Percentiles rank a stretch among this genome's conserved stretches.
These are phyloP conservation scores for Drepana falcataria DNA, from an alignment of 2,888 invertebrate species.

Conservation along the genomic window DNA sequence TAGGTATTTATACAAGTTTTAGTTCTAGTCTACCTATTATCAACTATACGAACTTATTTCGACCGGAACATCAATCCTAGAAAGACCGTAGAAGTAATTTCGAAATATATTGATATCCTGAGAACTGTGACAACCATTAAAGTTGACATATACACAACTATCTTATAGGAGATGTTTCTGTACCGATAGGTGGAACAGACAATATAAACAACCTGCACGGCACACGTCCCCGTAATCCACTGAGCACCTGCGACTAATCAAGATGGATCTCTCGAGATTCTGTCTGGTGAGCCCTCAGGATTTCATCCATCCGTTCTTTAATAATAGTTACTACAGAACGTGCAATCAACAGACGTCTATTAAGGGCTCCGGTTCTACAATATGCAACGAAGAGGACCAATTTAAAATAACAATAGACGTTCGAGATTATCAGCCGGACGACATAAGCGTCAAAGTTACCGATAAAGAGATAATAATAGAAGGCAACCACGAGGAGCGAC, in stretches of 20 bases:
- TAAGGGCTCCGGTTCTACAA: constrained; percentile 37
- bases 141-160: no score
- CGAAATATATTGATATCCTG: no score
- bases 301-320: constrained; percentile 30
- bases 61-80: no score
- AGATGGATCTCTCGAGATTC: constrained; percentile 29
- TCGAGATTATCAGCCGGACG: constrained; percentile 82
- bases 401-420: constrained; percentile 82
- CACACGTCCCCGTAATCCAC: not conserved
- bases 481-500: constrained; percentile 70
- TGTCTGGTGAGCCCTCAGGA: constrained; percentile 35
- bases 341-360: constrained; percentile 30
- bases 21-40: no score
- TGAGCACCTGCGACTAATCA: constrained; percentile 1
- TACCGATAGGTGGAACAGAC: no score
- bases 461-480: constrained; percentile 80
- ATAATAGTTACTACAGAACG: constrained; percentile 34
- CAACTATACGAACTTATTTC: no score
- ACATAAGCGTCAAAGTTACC: constrained; percentile 82
- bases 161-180: no score
- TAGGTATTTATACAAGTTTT: no score
- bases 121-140: no score
- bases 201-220: not conserved
- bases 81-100: no score
- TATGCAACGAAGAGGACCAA: constrained; percentile 40